phyloP scores from a whole-genome alignment of 2,888 invertebrate species.

The Dermolepida albohirtum region DNA sequence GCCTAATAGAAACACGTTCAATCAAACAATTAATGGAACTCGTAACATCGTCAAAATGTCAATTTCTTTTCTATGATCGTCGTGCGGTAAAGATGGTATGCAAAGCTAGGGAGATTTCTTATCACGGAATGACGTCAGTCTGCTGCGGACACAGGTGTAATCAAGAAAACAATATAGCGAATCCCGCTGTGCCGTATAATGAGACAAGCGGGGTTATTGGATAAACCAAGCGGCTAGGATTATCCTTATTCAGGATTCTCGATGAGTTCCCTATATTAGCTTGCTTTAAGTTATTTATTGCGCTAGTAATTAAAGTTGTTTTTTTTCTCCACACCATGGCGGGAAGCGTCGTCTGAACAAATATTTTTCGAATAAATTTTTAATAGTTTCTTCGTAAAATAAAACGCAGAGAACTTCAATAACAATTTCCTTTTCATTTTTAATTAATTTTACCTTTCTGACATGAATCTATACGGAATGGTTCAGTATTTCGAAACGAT shows the following conservation, averaged over 20 bases:
- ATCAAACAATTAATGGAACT: constrained; percentile 15
- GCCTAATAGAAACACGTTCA: background rate
- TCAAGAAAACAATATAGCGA: constrained; percentile 67
- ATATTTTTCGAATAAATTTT: background rate
- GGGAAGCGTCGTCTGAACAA: background rate
- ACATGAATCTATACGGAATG: too few species aligned
- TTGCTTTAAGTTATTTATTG: constrained; percentile 53
- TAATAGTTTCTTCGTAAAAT: too few species aligned
- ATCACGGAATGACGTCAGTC: constrained; percentile 38
- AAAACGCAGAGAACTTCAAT: too few species aligned
- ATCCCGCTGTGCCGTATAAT: constrained; percentile 64
- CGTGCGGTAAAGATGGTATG: too few species aligned
- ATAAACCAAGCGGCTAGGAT: constrained; percentile 57
- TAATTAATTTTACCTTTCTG: too few species aligned
- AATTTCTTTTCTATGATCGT: too few species aligned
- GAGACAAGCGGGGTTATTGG: constrained; percentile 59
- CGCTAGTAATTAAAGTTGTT: constrained; percentile 51
- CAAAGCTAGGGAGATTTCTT: constrained; percentile 3
- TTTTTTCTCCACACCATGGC: constrained; percentile 10
- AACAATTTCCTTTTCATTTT: too few species aligned
- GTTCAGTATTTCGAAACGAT: too few species aligned
- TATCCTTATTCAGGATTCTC: constrained; percentile 59
- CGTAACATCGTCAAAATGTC: too few species aligned
- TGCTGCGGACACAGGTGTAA: constrained; percentile 58
- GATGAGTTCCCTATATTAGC: constrained; percentile 50